Evolutionary conservation across 2,888 invertebrate species (phyloP), one percentile per base, ranked within the genome.

Genomic region (Eristalinus aeneus): DNA sequence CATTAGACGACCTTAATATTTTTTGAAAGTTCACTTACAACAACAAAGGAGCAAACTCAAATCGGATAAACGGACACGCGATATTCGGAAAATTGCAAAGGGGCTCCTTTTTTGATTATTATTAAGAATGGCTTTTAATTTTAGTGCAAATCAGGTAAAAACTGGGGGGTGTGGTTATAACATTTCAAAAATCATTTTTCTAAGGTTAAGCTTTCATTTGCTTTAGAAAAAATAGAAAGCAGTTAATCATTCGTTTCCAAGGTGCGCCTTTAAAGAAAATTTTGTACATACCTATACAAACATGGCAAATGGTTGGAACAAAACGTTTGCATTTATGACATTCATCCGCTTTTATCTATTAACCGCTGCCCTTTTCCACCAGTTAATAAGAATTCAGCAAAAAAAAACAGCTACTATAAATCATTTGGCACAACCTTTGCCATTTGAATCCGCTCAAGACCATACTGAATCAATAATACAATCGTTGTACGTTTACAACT

Each of bases 61-160:
- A 34, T 75, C 22, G 36, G 46, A 46, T 16, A 39, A 27, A 32
- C n/a, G 27, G 16, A 22, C 10, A 53, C 12, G n/a, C 0, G 1
- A 10, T 12, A 39, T 4, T 22, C 16, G 23, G 10, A n/a, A n/a
- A 0, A 6, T 27, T 60, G 12, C 2, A 20, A 54, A 12, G 23
- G 11, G 32, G 4, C 20, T n/a, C 2, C 8, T 46, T 39, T 39
- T 46, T 58, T 27, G 39, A 9, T 22, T 56, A 79, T 64, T 16
- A n/a, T 20, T 76, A 53, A 75, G 71, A 83, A 93, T 92, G 92
- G 90, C 93, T 31, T 90, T 89, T 81, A 89, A 91, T 88, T 92
- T 91, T 77, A 91, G 91, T 86, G 93, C 93, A 67, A 90, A 91
- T 89, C 93, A 93, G 92, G 93, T 93, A 89, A 76, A 34, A n/a